phyloP scores from a whole-genome alignment of 2,797 vertebrate genomes.

The Nasua narica region DNA sequence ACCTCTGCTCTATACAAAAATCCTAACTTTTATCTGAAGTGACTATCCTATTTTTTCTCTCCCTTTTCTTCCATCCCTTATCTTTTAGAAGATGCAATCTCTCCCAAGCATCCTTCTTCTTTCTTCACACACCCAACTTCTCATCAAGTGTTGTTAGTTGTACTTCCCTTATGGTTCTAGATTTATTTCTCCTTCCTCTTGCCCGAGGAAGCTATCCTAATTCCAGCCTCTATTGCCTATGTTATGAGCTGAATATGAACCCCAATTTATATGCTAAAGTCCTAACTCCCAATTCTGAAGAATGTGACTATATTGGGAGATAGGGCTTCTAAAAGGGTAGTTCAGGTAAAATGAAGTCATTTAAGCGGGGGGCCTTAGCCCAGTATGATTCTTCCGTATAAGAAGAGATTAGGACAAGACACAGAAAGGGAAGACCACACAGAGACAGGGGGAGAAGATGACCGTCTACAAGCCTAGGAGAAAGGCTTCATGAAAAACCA shows the following conservation, averaged over 20 bases:
- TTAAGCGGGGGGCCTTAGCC: too few species aligned
- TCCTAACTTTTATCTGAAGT: neutral
- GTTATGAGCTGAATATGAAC: neutral
- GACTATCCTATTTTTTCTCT: neutral
- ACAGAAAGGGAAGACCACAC: neutral
- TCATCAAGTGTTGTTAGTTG: neutral
- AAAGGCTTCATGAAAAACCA: neutral
- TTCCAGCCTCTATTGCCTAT: neutral
- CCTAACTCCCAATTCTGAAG: neutral
- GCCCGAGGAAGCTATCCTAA: neutral
- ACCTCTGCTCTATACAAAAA: neutral
- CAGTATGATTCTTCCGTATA: neutral
- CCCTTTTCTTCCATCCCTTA: neutral
- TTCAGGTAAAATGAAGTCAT: neutral
- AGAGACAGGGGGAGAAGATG: neutral
- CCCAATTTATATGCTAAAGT: neutral
- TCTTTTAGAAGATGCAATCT: neutral
- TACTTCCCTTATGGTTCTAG: neutral
- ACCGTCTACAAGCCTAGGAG: neutral
- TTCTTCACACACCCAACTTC: neutral
- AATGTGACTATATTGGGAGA: neutral
- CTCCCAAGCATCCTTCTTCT: neutral
- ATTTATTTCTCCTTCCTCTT: neutral
- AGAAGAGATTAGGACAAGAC: neutral
- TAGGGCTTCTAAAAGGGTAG: neutral